phyloP scores from a whole-genome alignment of 2,888 invertebrate species.

The Torymus aiolomorphi region DNA sequence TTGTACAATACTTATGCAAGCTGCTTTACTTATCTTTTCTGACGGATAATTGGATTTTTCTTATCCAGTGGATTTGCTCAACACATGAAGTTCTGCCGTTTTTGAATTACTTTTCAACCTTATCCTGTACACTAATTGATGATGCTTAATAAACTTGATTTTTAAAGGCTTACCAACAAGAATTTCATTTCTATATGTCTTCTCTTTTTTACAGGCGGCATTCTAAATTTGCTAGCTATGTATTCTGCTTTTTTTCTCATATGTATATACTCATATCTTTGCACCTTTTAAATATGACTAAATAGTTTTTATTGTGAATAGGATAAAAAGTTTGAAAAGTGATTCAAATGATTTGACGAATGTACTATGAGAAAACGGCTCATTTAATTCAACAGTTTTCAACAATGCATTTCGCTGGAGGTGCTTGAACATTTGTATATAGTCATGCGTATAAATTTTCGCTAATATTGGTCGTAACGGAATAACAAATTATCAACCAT shows the following conservation, averaged over 20 bases:
- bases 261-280: neutral
- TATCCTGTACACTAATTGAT: neutral
- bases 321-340: slow-evolving; percentile 29
- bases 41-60: slow-evolving; percentile 26
- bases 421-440: neutral
- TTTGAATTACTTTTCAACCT: slow-evolving; percentile 41
- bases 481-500: no score
- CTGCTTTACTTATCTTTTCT: slow-evolving; percentile 21
- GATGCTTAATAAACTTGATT: neutral
- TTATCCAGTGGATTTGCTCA: neutral
- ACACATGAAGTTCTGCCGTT: neutral
- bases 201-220: neutral
- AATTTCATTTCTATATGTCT: neutral
- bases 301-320: neutral
- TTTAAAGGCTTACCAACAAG: slow-evolving; percentile 1
- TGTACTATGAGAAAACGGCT: slow-evolving; percentile 10
- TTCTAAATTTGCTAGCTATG: slow-evolving; percentile 13
- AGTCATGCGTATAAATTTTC: no score
- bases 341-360: slow-evolving; percentile 34
- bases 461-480: no score
- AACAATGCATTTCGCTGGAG: slow-evolving; percentile 17
- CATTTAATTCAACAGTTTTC: neutral
- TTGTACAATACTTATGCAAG: slow-evolving; percentile 44
- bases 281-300: no score
- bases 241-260: neutral